A percentile compares a stretch with the other conserved stretches of the same genome.
phyloP scores from a whole-genome alignment of 2,888 invertebrate genomes.

The Lasioglossum lativentre region DNA sequence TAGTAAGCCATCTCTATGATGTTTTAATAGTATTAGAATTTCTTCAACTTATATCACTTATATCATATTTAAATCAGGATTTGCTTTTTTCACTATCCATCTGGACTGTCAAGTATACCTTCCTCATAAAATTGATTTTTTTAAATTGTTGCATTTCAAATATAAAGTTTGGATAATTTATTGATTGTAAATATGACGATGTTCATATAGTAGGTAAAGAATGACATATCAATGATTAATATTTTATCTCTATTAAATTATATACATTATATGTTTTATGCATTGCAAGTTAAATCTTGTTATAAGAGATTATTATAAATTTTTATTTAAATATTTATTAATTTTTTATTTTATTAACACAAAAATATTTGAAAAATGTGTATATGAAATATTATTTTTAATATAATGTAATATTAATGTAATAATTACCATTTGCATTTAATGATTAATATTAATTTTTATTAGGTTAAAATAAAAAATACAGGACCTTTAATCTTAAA shows the following conservation, averaged over 20 bases:
- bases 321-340: conserved; percentile 17
- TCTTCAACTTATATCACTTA: conserved; percentile 61
- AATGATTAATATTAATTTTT: conserved; percentile 33
- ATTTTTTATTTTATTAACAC: conserved; percentile 12
- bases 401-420: conserved; percentile 20
- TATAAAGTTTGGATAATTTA: neutral
- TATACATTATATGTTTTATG: conserved; percentile 6
- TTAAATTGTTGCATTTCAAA: conserved; percentile 2
- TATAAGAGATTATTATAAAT: neutral
- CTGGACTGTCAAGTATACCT: neutral
- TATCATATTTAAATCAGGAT: conserved; percentile 51
- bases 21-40: conserved; percentile 81
- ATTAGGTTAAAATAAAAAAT: conserved; percentile 87
- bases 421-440: neutral
- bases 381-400: conserved; percentile 24
- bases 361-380: neutral
- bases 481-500: conserved; percentile 89
- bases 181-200: conserved; percentile 1
- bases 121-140: conserved; percentile 17
- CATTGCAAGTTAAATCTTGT: conserved; percentile 23
- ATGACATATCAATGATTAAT: neutral
- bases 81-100: conserved; percentile 24
- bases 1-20: conserved; percentile 86
- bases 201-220: conserved; percentile 10
- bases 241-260: neutral